Base-by-base conservation (phyloP, 2,113 vertebrate species). In the Anser brachyrhynchus region DNA sequence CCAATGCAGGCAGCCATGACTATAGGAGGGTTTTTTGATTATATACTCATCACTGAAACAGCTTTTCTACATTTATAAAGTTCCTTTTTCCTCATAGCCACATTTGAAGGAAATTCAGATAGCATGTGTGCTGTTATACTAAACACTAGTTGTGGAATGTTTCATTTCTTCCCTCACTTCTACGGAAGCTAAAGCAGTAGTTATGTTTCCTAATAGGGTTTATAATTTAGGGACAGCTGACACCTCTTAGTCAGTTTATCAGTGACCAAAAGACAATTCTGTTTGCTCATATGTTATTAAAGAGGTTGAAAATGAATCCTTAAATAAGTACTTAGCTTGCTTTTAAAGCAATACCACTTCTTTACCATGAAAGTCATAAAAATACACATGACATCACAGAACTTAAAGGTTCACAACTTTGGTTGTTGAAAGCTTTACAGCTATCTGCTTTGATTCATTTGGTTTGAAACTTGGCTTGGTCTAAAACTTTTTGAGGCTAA, bases 341-440 rank as follows among this genome's bases (percentile, higher is more conserved):
- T 88, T 94, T 80, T 71, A 88, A 90, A 80, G 64, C 49, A 54
- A 1, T 41, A 31, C 52, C 33, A 41, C 23, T 94, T 91, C 84
- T 90, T 94, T 88, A 86, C 74, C 31, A 61, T 25, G 41, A 90
- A 83, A 86, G 61, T 35, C 43, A 87, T 87, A 94, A 94, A 95
- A 85, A 92, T 73, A 93, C 14, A 69, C 9, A 71, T 84, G 66
- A 94, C 62, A 78, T 89, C 76, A 93, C 84, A 82, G 92, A 91
- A 41, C 61, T 83, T 7, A 44, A 41, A 79, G 84, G 69, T 39
- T 67, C 59, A 39, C 23, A 62, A 43, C 26, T 89, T 74, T 52
- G 46, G 22, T 43, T 81, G n/a, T 72, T 77, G 28, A 18, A 84
- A 62, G 44, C 51, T 87, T 70, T 85, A 49, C 52, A 62, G 44